Percentiles rank a stretch among this genome's conserved stretches.
phyloP scores from a whole-genome alignment of 1,140 invertebrate genomes.

The Drosophila mayri region DNA sequence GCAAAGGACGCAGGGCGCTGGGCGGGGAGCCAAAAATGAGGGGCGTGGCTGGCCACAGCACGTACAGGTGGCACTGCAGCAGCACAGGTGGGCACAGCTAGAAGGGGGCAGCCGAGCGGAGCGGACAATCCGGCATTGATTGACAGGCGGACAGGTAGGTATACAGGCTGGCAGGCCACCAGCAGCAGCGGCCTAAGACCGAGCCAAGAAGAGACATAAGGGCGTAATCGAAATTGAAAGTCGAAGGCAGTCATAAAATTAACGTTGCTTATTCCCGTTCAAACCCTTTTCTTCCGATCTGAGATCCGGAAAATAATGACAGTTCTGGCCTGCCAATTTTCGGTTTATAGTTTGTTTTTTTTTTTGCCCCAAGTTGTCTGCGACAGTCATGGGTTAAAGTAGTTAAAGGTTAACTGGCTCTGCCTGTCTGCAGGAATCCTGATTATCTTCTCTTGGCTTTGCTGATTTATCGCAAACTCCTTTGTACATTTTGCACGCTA shows the following conservation, averaged over 20 bases:
- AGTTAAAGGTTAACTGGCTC: neutral
- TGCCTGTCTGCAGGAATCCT: neutral
- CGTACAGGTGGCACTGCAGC: conserved; percentile 24
- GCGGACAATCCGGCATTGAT: conserved; percentile 52
- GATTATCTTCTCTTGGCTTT: too few relatives aligned
- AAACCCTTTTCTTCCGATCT: conserved; percentile 30
- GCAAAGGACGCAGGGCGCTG: neutral
- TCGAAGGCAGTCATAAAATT: conserved; percentile 33
- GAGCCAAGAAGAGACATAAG: neutral
- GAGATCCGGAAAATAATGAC: conserved; percentile 16
- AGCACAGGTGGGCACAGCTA: conserved; percentile 9
- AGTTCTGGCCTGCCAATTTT: conserved; percentile 10
- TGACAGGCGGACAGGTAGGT: conserved; percentile 34
- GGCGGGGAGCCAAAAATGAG: conserved; percentile 11
- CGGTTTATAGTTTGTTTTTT: conserved; percentile 19
- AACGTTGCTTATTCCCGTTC: conserved; percentile 20
- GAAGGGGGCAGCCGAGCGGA: neutral
- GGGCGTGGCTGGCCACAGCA: conserved; percentile 48
- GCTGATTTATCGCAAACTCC: neutral
- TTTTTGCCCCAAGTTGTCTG: neutral
- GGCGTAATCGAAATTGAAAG: conserved; percentile 11
- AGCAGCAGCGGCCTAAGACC: neutral
- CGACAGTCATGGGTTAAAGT: neutral
- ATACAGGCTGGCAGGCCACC: conserved; percentile 4
- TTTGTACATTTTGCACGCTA: conserved; percentile 6